Percentiles rank a stretch among this genome's conserved stretches.
These are phyloP conservation scores for Drosophila lacertosa DNA, from an alignment of 1,140 invertebrate genomes.

Conservation along the genomic window DNA sequence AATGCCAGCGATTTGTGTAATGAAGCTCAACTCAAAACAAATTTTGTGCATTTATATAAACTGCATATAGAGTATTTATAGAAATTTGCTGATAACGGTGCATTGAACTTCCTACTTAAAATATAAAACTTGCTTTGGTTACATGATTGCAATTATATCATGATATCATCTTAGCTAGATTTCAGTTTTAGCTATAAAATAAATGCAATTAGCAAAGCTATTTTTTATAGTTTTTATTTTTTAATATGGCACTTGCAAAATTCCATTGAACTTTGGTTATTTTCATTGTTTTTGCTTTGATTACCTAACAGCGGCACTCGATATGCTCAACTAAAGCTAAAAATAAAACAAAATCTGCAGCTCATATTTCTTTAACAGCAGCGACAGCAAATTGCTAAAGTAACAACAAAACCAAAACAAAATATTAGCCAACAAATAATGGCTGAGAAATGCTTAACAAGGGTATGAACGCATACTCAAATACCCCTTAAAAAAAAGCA, in stretches of 20 bases:
- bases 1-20: not conserved
- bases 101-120: no score
- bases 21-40: not conserved
- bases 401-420: constrained; percentile 39
- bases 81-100: no score
- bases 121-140: no score
- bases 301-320: constrained; percentile 54
- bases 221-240: constrained; percentile 1
- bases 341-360: constrained; percentile 56
- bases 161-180: no score
- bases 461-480: constrained; percentile 3
- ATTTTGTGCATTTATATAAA: no score
- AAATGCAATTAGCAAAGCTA: not conserved
- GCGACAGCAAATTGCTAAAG: constrained; percentile 35
- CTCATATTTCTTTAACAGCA: constrained; percentile 61
- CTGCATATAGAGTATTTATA: no score
- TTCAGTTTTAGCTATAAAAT: not conserved
- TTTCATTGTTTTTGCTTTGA: constrained; percentile 18
- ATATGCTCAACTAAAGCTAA: constrained; percentile 57
- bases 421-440: constrained; percentile 49
- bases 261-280: constrained; percentile 11
- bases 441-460: constrained; percentile 29
- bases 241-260: constrained; percentile 7
- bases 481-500: constrained; percentile 17
- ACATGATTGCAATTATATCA: not conserved